These are phyloP conservation scores for Lithophane semibrunnea DNA, from an alignment of 2,888 invertebrate genomes.

Conservation along the genomic window DNA sequence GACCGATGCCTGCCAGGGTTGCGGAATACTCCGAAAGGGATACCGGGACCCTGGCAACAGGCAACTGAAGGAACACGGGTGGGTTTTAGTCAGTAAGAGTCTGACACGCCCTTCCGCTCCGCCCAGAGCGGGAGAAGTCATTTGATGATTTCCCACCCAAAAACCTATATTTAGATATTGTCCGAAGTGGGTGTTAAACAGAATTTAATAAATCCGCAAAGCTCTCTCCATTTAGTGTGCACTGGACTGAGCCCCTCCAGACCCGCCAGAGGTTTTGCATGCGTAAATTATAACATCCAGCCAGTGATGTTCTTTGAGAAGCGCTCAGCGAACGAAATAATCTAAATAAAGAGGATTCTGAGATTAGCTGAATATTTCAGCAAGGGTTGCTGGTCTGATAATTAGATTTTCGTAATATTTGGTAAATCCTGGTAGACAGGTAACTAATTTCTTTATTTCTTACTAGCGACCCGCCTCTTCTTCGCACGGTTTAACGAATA, in stretches of 20 bases:
- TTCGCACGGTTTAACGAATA: no score
- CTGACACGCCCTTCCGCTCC: no score
- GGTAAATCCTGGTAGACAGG: background rate
- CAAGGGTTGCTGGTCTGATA: slow-evolving; percentile 11
- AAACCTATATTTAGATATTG: background rate
- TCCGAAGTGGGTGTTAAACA: background rate
- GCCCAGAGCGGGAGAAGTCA: no score
- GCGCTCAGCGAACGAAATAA: slow-evolving; percentile 12
- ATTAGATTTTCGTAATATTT: slow-evolving; percentile 23
- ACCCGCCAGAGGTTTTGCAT: slow-evolving; percentile 38
- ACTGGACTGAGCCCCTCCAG: slow-evolving; percentile 12
- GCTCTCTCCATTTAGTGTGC: slow-evolving; percentile 44
- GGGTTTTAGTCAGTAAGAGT: no score
- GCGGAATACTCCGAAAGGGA: no score
- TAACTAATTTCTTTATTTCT: slow-evolving; percentile 3
- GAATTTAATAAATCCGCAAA: slow-evolving; percentile 38
- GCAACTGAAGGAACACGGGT: no score
- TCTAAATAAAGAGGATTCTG: slow-evolving; percentile 21
- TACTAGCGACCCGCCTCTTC: no score
- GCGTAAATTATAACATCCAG: slow-evolving; percentile 31
- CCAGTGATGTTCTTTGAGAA: slow-evolving; percentile 18
- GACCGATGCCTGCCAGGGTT: no score
- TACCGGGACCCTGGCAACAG: no score
- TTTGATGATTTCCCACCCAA: no score
- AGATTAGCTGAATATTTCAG: slow-evolving; percentile 47